Evolutionary conservation across 2,113 vertebrate species (phyloP).

Genomic region (Rhegmatorhina hoffmannsi): DNA sequence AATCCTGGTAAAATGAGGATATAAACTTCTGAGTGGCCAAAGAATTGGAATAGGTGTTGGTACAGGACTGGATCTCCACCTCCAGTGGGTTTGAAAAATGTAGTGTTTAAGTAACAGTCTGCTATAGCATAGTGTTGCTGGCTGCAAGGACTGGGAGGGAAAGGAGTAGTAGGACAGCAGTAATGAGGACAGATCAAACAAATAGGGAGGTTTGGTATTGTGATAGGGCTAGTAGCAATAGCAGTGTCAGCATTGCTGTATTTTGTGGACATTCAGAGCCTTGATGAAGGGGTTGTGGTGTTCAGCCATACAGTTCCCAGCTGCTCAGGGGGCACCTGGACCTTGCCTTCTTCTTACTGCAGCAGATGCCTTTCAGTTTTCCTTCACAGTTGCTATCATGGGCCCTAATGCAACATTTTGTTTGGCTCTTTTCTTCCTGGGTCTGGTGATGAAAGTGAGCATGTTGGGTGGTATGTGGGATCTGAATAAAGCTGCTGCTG

Average conservation of each 20-base stretch:
- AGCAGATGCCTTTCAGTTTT: neutral
- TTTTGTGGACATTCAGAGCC: neutral
- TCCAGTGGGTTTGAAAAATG: too few species aligned
- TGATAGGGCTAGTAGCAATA: accelerated
- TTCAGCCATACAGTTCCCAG: neutral
- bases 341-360: neutral
- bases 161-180: too few species aligned
- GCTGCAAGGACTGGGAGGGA: too few species aligned
- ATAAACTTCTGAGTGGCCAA: too few species aligned
- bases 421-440: neutral
- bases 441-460: accelerated
- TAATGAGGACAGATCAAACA: too few species aligned
- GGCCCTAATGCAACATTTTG: neutral
- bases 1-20: too few species aligned
- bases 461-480: neutral
- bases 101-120: too few species aligned
- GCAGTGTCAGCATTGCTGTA: neutral
- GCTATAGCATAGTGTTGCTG: too few species aligned
- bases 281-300: neutral
- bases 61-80: too few species aligned
- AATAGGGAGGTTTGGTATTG: too few species aligned
- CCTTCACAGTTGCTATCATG: accelerated
- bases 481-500: neutral
- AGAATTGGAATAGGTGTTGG: too few species aligned
- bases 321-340: neutral